Conservation (phyloP, 2,797 vertebrate genomes). For the Nannoperca australis region DNA sequence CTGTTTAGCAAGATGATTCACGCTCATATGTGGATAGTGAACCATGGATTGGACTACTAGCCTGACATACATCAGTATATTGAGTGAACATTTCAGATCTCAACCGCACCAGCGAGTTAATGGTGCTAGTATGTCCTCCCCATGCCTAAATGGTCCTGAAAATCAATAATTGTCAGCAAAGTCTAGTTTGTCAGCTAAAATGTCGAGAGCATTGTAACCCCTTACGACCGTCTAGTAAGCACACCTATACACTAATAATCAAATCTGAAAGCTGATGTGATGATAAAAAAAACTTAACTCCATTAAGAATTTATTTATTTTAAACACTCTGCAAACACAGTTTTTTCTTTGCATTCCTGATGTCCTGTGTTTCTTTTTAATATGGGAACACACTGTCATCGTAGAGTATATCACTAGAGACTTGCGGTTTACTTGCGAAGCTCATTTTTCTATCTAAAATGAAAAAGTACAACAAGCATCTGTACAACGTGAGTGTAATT, state of each 20-base stretch:
- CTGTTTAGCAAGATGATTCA: constrained; percentile 20
- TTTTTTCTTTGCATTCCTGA: not conserved
- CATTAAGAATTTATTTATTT: constrained; percentile 16
- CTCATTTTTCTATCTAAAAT: constrained; percentile 73
- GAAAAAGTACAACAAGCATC: constrained; percentile 75
- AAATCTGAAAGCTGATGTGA: constrained; percentile 6
- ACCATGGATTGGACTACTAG: not conserved
- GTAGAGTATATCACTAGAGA: constrained; percentile 44
- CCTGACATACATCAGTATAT: constrained; percentile 50
- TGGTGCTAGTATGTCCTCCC: constrained; percentile 70
- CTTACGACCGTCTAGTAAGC: constrained; percentile 11
- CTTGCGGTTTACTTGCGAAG: constrained; percentile 63
- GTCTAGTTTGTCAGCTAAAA: constrained; percentile 61
- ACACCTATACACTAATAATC: constrained; percentile 12
- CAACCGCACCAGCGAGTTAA: constrained; percentile 51
- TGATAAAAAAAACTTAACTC: not conserved
- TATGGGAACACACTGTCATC: constrained; percentile 33
- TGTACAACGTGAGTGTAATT: constrained; percentile 87
- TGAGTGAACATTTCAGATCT: constrained; percentile 58
- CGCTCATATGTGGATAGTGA: not conserved
- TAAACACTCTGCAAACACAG: not conserved
- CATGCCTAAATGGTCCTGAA: constrained; percentile 47
- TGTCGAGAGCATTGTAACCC: constrained; percentile 44
- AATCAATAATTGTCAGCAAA: constrained; percentile 68
- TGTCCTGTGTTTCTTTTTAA: constrained; percentile 39